Base-by-base conservation (phyloP, 2,113 vertebrate species). In the Xyliphius kryptos region DNA sequence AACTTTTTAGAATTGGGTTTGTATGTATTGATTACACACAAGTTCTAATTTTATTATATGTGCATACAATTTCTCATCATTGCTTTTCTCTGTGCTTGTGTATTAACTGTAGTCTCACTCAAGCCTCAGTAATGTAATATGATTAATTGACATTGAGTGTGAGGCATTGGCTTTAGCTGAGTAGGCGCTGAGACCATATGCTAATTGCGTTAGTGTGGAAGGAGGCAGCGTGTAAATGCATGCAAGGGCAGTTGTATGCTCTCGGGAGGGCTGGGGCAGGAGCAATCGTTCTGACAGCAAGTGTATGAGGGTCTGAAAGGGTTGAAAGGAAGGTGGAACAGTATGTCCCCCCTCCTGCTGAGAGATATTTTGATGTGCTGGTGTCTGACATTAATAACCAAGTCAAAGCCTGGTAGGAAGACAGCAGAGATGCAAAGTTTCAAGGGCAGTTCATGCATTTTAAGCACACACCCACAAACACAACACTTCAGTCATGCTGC, bases 81-180 rank as follows among this genome's bases (percentile, higher is more conserved):
- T 26, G 50, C 19, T 17, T 43, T 47, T 51, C 20, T 19, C 16
- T 5, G 46, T 59, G 48, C 19, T 41, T 43, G 15, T 66, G 21
- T 67, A 54, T 53, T 20, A 20, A 13, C 14, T 19, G 55, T 44
- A 63, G 49, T 48, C 38, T 62, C 55, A 63, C 16, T 59, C 55
- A 52, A 50, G 46, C 55, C 16, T 41, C 16, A 20, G 21, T 56
- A 56, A 72, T 46, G 61, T 67, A 60, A 52, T 70, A 16, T 80
- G 76, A 86, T 85, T 84, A 85, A 85, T 85, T 76, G 76, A 74
- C 75, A 73, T 71, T 75, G 80, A 83, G 80, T 63, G 76, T 80
- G 55, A 64, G 76, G 78, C 74, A 80, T 74, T n/a, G 73, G 76
- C 73, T 67, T 73, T 71, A 76, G 72, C 77, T 69, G 73, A 81